phyloP scores from a whole-genome alignment of 1,140 invertebrate species.

The Battus philenor region DNA sequence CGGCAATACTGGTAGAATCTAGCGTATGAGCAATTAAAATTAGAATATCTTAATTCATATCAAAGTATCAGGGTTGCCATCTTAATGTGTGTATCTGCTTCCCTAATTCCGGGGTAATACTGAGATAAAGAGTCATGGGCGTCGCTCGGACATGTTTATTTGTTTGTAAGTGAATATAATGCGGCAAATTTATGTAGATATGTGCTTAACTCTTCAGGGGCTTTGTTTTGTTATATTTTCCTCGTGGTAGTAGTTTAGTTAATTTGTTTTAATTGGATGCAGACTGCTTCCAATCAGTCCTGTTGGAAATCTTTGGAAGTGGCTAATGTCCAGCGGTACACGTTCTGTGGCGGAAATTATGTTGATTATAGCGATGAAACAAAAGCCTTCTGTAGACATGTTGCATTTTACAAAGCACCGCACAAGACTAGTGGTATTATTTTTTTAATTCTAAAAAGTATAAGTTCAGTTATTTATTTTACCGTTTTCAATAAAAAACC shows the following conservation, averaged over 20 bases:
- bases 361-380: too few relatives aligned
- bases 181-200: slow-evolving; percentile 16
- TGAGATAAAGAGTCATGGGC: slow-evolving; percentile 52
- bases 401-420: too few relatives aligned
- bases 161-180: slow-evolving; percentile 40
- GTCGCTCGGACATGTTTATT: slow-evolving; percentile 62
- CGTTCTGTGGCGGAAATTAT: too few relatives aligned
- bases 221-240: background rate
- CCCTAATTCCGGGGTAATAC: slow-evolving; percentile 66
- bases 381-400: too few relatives aligned
- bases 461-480: too few relatives aligned
- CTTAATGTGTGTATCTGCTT: slow-evolving; percentile 61
- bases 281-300: too few relatives aligned
- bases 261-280: background rate
- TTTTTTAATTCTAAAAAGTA: too few relatives aligned
- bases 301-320: too few relatives aligned
- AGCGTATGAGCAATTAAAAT: slow-evolving; percentile 61
- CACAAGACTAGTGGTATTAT: too few relatives aligned
- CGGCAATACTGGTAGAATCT: slow-evolving; percentile 39
- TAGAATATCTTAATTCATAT: slow-evolving; percentile 76
- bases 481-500: too few relatives aligned
- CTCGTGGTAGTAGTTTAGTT: background rate
- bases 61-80: slow-evolving; percentile 71
- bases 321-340: too few relatives aligned
- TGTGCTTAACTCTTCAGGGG: background rate